Conservation (phyloP, 1,140 invertebrate genomes). For the Muscidifurax raptorellus region DNA sequence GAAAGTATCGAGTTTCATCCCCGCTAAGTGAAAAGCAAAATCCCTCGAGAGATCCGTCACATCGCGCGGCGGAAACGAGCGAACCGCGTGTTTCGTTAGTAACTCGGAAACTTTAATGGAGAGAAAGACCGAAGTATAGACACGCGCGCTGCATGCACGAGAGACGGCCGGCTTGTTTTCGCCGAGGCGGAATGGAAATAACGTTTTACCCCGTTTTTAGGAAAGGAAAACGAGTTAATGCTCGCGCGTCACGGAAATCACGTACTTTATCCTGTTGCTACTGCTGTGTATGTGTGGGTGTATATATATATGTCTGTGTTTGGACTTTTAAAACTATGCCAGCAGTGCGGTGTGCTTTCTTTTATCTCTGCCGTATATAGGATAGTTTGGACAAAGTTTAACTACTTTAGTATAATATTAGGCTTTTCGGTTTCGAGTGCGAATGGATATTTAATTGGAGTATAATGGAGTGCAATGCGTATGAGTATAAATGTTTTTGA, state of each 20-base stretch:
- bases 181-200: slow-evolving; percentile 36
- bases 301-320: background rate
- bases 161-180: no score
- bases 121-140: background rate
- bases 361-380: no score
- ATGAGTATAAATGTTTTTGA: no score
- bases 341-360: background rate
- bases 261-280: background rate
- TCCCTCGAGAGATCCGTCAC: background rate
- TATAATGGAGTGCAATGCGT: no score
- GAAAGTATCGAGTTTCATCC: background rate
- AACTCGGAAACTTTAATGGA: background rate
- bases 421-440: no score
- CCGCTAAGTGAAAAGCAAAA: background rate
- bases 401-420: no score
- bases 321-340: background rate
- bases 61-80: background rate
- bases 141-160: background rate
- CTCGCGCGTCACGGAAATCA: background rate
- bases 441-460: no score
- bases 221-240: slow-evolving; percentile 33
- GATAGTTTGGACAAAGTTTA: no score
- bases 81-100: slow-evolving; percentile 27
- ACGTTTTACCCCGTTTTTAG: slow-evolving; percentile 34
- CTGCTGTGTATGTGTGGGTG: background rate